Evolutionary conservation across 2,888 invertebrate genomes (phyloP).

Genomic region (Zaprionus bogoriensis): DNA sequence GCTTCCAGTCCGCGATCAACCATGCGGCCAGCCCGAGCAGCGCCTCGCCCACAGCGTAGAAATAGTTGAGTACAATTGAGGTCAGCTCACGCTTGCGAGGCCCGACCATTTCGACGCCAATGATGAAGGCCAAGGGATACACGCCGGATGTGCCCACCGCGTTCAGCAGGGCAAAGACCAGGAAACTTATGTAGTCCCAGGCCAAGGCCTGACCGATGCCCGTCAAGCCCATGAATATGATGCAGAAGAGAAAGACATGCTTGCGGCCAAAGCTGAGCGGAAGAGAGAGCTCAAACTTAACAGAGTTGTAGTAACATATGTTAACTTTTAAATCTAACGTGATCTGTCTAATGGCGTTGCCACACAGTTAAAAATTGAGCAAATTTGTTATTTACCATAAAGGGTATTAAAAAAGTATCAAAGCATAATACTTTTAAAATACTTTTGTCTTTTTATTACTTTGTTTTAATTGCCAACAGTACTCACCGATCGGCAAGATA

Average conservation of each 20-base stretch:
- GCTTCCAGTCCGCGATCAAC: conserved; percentile 85
- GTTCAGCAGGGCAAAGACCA: conserved; percentile 84
- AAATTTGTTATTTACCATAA: too few relatives aligned
- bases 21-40: conserved; percentile 85
- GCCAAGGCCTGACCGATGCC: conserved; percentile 85
- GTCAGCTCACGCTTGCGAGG: conserved; percentile 86
- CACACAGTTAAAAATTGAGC: neutral
- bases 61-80: conserved; percentile 86
- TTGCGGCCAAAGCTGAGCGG: conserved; percentile 85
- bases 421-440: too few relatives aligned
- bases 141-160: conserved; percentile 86
- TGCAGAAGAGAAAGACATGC: conserved; percentile 85
- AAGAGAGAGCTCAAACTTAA: neutral
- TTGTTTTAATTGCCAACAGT: neutral
- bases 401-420: too few relatives aligned
- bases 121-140: conserved; percentile 86
- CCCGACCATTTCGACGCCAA: conserved; percentile 87
- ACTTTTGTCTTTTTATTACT: too few relatives aligned
- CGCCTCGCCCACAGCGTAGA: conserved; percentile 87
- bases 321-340: neutral
- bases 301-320: neutral
- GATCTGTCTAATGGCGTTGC: neutral
- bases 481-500: conserved; percentile 85
- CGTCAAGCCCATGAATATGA: conserved; percentile 85
- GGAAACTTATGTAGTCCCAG: conserved; percentile 84